Base-by-base conservation (phyloP, 2,888 invertebrate species). In the Cenopis cana region DNA sequence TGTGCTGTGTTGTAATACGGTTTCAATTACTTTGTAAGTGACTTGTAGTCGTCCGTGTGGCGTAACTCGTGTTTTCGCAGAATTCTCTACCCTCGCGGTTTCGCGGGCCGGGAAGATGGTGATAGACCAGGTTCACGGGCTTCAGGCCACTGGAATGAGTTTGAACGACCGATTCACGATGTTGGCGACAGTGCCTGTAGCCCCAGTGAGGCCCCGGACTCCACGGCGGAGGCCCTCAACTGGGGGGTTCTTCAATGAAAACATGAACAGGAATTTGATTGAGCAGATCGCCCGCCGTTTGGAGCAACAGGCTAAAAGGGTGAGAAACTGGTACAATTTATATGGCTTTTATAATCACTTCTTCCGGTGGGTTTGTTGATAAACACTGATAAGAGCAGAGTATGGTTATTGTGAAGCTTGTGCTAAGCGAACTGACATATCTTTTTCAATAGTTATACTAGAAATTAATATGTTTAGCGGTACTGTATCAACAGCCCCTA, bases 141-240 rank as follows among this genome's bases (percentile, higher is more conserved):
- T 93, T 41, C 91, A 90, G 66, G 87, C 94, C 14, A 95, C 95
- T 12, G 77, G 77, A 49, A 72, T 91, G 70, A 87, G 82, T 62
- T 78, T 91, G 64, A 82, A 89, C 73, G 86, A 90, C 4, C 81
- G 92, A 60, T 92, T 92, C 68, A 85, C 89, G 10, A 73, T 89
- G 72, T 74, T 91, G 66, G 78, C 86, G 2, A 73, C 76, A 11
- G 76, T 77, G 17, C 82, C 85, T 1, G 74, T 79, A 74, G 74
- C 81, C 79, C 74, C 79, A 76, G 75, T 76, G 6, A 76, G 78
- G 36, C 73, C 73, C 29, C 77, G 76, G 24, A 72, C 74, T 41
- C 69, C 69, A 33, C 60, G 71, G 71, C 50, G 75, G 71, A 41
- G 69, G 73, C 46, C 75, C 62, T 80, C 74, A 10, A 29, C 77